Conservation (phyloP, 2,888 invertebrate genomes). For the Cantharis flavilabris region DNA sequence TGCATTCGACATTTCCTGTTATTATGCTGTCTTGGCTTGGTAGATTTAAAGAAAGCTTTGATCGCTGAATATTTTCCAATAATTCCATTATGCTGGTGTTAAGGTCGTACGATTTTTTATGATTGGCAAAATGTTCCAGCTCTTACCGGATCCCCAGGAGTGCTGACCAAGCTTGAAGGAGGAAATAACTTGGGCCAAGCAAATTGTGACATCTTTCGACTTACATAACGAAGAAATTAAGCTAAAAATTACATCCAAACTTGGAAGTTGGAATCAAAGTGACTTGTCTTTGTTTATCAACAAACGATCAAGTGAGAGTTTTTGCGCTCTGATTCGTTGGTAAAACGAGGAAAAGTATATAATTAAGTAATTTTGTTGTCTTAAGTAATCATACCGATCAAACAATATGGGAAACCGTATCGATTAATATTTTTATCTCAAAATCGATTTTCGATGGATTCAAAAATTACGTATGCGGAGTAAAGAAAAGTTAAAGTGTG, state of each 20-base stretch:
- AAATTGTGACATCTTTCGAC: neutral
- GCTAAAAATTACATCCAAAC: neutral
- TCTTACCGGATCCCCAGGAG: neutral
- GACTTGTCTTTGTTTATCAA: neutral
- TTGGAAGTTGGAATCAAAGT: neutral
- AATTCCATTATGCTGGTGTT: too few relatives aligned
- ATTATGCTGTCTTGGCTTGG: neutral
- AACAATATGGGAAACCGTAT: neutral
- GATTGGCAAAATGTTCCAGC: too few relatives aligned
- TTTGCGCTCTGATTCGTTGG: neutral
- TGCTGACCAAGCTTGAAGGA: neutral
- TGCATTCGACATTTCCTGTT: neutral
- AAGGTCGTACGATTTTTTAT: too few relatives aligned
- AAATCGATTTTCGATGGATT: neutral
- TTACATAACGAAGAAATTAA: neutral
- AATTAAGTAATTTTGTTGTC: neutral
- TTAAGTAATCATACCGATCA: neutral
- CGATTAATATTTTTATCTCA: neutral
- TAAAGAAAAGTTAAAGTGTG: neutral
- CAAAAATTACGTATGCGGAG: neutral
- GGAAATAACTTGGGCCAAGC: neutral
- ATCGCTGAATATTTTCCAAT: too few relatives aligned
- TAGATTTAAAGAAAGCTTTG: neutral
- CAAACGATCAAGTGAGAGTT: neutral
- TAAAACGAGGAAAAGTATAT: neutral